Evolutionary conservation across 2,888 invertebrate species (phyloP).

Genomic region (Orthosia cruda): DNA sequence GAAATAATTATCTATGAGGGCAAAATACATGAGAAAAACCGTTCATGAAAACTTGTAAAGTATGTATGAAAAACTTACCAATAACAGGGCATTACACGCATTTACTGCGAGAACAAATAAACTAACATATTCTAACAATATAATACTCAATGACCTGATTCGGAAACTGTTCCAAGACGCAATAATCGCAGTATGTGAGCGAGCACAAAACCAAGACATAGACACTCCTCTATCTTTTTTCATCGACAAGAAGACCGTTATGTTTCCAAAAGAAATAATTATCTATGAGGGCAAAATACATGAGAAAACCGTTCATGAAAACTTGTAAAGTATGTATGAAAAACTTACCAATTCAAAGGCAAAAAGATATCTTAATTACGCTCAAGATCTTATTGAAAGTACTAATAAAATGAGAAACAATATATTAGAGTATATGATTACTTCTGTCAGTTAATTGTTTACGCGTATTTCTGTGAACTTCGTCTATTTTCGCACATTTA

Average conservation of each 20-base stretch:
- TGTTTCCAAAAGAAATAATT: not conserved
- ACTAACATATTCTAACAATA: constrained; percentile 20
- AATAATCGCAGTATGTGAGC: not conserved
- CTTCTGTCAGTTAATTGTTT: constrained; percentile 8
- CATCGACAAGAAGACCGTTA: not conserved
- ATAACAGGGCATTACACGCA: constrained; percentile 33
- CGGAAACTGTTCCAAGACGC: constrained; percentile 1
- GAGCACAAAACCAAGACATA: not conserved
- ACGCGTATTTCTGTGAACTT: constrained; percentile 31
- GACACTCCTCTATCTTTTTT: not conserved
- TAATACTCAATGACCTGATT: constrained; percentile 47
- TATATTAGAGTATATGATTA: too few species aligned
- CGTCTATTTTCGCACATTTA: constrained; percentile 47
- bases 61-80: not conserved
- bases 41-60: not conserved
- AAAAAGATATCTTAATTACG: not conserved
- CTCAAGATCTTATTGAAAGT: not conserved
- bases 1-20: too few species aligned
- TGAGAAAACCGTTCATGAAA: not conserved
- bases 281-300: not conserved
- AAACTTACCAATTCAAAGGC: too few species aligned
- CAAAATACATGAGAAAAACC: not conserved
- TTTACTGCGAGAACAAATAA: constrained; percentile 30
- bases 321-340: not conserved
- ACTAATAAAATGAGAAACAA: constrained; percentile 1